Evolutionary conservation across 1,140 invertebrate species (phyloP), one percentile per base, ranked within the genome.

Genomic region (Drosophila bifasciata): DNA sequence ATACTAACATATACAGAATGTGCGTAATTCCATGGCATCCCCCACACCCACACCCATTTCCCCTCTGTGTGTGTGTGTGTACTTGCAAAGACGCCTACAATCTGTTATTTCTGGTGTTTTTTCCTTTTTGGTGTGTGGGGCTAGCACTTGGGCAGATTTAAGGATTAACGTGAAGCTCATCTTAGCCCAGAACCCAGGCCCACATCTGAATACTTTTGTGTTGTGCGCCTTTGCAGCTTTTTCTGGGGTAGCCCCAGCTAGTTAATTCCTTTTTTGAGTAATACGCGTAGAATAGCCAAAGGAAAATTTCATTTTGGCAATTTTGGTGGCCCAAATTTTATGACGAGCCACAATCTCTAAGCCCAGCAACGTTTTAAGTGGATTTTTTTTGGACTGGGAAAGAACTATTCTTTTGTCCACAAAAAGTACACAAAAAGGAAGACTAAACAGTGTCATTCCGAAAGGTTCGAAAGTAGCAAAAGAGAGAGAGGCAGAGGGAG

Each of bases 221-320:
- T 75, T 75, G 74, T 75, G 75, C 55, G 32, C 32, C 51, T 60
- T 23, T 49, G 53, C 60, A 46, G 48, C 52, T 16, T 48, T 36
- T 13, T 21, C n/a, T n/a, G n/a, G n/a, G 23, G 23, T 23, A 52
- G 36, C 70, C 17, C 36, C 60, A 59, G 63, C 51, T 61, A 88
- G 75, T 88, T 88, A 88, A 88, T 88, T 88, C 84, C 84, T 89
- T 88, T 88, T 89, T 88, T 89, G 78, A 86, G 83, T 86, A 86
- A 88, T 86, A 81, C 81, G 64, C 81, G 66, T 66, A 77, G 77
- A 80, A 77, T 59, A 67, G 62, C 61, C 70, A 72, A 56, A 11
- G 51, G 79, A 86, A 83, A 88, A 89, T 88, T 79, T 84, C 88
- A 89, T 76, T 81, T 57, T n/a, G n/a, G n/a, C n/a, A n/a, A n/a